These are phyloP conservation scores for Stegodyphus dumicola DNA, from an alignment of 1,140 invertebrate species.

Conservation along the genomic window DNA sequence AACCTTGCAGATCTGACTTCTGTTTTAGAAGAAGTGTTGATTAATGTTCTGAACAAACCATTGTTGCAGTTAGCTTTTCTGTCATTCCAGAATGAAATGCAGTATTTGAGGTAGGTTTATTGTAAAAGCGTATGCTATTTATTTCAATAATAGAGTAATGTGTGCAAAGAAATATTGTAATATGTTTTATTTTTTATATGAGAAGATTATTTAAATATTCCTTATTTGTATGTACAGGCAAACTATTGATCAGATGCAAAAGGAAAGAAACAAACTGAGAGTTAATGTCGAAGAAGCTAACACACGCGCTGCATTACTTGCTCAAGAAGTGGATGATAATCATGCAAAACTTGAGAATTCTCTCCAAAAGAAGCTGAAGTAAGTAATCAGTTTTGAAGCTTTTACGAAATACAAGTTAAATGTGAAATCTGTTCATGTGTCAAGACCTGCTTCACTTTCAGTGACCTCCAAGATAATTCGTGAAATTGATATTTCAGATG, in stretches of 20 bases:
- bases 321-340: conserved; percentile 90
- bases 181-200: background rate
- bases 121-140: background rate
- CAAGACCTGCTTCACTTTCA: too few species aligned
- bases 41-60: conserved; percentile 69
- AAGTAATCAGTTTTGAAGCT: conserved; percentile 61
- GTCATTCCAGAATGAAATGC: conserved; percentile 68
- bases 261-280: conserved; percentile 81
- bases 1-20: conserved; percentile 77
- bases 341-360: conserved; percentile 82
- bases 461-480: too few species aligned
- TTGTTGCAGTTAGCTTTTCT: conserved; percentile 66
- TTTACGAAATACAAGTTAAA: background rate
- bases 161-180: too few species aligned
- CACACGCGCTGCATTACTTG: conserved; percentile 79
- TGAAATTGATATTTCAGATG: too few species aligned
- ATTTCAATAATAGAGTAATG: too few species aligned
- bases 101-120: conserved; percentile 66
- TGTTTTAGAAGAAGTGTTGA: conserved; percentile 80
- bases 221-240: conserved; percentile 66
- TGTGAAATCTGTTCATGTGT: too few species aligned
- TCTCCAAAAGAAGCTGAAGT: conserved; percentile 74
- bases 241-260: conserved; percentile 75
- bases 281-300: conserved; percentile 84
- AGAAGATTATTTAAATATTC: too few species aligned